Evolutionary conservation across 2,888 invertebrate genomes (phyloP).

Genomic region (Dolichomitus sp.): DNA sequence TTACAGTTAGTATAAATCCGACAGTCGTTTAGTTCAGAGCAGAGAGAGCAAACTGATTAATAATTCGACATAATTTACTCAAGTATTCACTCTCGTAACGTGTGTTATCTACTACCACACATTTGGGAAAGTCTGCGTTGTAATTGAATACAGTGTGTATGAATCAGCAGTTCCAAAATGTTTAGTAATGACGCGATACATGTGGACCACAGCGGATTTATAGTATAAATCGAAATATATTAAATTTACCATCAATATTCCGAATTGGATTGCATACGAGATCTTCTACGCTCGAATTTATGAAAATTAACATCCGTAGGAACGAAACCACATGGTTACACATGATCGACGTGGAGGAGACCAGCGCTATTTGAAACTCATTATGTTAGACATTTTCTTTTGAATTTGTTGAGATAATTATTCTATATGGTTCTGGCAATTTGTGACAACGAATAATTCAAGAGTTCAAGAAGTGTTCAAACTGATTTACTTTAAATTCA

Average conservation of each 20-base stretch:
- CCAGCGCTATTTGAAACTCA: too few species aligned
- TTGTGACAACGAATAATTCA: too few species aligned
- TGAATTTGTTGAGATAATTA: too few species aligned
- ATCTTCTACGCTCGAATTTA: background rate
- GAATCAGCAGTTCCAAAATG: background rate
- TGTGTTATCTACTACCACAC: background rate
- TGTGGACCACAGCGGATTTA: background rate
- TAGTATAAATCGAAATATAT: background rate
- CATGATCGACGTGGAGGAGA: background rate
- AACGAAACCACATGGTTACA: background rate
- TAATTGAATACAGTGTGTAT: background rate
- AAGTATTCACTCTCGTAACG: background rate
- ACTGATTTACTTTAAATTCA: too few species aligned
- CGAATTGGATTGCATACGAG: background rate
- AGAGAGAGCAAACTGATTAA: background rate
- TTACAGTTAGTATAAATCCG: background rate
- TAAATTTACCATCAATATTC: background rate
- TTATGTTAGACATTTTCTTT: too few species aligned
- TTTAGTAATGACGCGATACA: background rate
- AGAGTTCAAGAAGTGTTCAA: too few species aligned
- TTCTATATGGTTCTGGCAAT: too few species aligned
- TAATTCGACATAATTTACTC: conserved; percentile 38
- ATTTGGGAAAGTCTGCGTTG: background rate
- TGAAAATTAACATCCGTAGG: background rate
- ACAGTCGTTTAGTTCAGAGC: background rate